Conservation (phyloP, 1,140 invertebrate species). For the Musca domestica region DNA sequence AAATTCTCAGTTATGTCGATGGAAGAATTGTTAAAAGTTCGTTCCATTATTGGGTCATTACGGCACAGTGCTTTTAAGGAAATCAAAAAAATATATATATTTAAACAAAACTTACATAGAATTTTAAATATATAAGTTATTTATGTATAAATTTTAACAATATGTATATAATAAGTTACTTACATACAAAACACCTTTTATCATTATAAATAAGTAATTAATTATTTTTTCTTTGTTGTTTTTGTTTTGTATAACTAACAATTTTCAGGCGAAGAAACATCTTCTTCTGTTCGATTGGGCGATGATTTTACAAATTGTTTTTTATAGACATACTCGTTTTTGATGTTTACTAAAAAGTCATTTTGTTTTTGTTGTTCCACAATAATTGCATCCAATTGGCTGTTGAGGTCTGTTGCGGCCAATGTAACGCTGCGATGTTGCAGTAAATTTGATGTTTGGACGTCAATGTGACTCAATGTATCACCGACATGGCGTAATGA, state of each 20-base stretch:
- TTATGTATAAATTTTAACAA: neutral
- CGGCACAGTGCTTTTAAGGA: too few relatives aligned
- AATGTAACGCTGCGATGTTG: conserved; percentile 26
- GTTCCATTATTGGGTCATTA: too few relatives aligned
- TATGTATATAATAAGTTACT: conserved; percentile 5
- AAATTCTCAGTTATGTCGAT: too few relatives aligned
- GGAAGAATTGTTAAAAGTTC: too few relatives aligned
- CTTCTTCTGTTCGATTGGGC: neutral
- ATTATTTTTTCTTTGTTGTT: too few relatives aligned
- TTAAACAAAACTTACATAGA: neutral
- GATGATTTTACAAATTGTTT: neutral
- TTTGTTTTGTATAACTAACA: neutral
- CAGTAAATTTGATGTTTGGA: conserved; percentile 30
- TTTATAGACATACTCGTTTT: conserved; percentile 35
- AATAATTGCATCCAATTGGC: conserved; percentile 35
- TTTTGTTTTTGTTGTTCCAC: conserved; percentile 37
- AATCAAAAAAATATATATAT: neutral
- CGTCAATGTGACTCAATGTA: conserved; percentile 29
- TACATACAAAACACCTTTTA: conserved; percentile 4
- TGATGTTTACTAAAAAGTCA: conserved; percentile 36
- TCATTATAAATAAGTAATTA: too few relatives aligned
- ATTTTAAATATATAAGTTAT: neutral
- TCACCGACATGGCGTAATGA: conserved; percentile 39
- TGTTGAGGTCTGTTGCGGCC: conserved; percentile 27
- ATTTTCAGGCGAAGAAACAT: neutral